A percentile compares a stretch with the other conserved stretches of the same genome.
phyloP scores from a whole-genome alignment of 2,113 vertebrate genomes.

The Gallinago media region DNA sequence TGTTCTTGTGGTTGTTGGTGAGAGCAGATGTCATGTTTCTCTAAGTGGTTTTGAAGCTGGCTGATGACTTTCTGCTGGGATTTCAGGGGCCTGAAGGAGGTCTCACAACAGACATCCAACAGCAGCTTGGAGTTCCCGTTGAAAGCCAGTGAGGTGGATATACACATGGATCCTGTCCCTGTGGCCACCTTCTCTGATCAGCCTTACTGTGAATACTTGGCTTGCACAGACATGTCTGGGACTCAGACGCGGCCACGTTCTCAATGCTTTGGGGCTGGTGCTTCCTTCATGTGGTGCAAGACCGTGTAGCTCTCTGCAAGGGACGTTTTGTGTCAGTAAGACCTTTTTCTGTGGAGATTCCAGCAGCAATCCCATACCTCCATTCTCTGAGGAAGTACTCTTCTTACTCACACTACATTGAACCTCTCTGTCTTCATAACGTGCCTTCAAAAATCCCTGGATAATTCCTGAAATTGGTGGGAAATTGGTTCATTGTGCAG shows the following conservation, averaged over 20 bases:
- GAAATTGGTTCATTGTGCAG: neutral
- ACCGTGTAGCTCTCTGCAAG: accelerated
- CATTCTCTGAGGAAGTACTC: neutral
- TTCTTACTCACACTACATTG: neutral
- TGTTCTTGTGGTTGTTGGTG: neutral
- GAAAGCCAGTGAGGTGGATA: neutral
- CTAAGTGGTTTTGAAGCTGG: neutral
- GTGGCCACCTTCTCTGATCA: neutral
- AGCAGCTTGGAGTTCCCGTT: neutral
- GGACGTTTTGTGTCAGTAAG: neutral
- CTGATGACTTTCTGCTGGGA: neutral
- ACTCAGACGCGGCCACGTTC: neutral
- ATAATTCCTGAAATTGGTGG: accelerated
- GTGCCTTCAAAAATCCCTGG: neutral
- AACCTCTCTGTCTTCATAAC: neutral
- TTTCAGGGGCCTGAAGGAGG: neutral
- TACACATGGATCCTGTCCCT: neutral
- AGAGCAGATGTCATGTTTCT: neutral
- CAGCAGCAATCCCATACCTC: neutral
- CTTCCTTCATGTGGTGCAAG: neutral
- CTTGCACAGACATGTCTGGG: neutral
- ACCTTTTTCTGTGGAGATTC: neutral
- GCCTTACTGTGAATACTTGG: neutral
- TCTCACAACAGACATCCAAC: neutral
- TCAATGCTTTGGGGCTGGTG: neutral